These are phyloP conservation scores for Homarus americanus DNA, from an alignment of 1,140 invertebrate species.

Conservation along the genomic window DNA sequence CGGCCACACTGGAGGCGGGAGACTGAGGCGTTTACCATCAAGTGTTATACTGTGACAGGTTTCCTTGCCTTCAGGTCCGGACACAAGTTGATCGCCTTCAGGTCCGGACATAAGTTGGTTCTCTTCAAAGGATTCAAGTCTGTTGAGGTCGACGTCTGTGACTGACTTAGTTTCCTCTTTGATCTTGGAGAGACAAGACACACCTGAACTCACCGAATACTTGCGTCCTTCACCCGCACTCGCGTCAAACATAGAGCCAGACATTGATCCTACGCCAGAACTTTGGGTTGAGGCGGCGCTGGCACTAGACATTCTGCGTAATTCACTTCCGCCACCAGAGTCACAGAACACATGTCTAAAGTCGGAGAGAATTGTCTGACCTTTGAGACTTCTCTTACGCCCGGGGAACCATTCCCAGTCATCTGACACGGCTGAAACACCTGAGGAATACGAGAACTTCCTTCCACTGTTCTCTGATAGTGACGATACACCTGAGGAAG, in stretches of 20 bases:
- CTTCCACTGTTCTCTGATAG: slow-evolving; percentile 69
- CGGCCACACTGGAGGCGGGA: slow-evolving; percentile 71
- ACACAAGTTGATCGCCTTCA: too few species aligned
- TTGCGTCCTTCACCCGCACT: slow-evolving; percentile 53
- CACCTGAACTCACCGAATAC: slow-evolving; percentile 67
- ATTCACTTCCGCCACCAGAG: slow-evolving; percentile 11
- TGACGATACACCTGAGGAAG: slow-evolving; percentile 71
- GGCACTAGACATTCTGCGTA: slow-evolving; percentile 58
- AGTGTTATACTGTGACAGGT: slow-evolving; percentile 48
- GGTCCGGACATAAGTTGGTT: neutral
- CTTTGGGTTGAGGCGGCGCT: slow-evolving; percentile 50
- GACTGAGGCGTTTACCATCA: slow-evolving; percentile 52
- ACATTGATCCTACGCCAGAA: slow-evolving; percentile 66
- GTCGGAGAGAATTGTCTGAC: neutral
- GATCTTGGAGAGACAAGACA: slow-evolving; percentile 69
- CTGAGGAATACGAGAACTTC: slow-evolving; percentile 63
- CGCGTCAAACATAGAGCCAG: slow-evolving; percentile 20
- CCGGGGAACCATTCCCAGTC: slow-evolving; percentile 75
- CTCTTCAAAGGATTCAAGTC: slow-evolving; percentile 56
- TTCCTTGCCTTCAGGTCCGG: neutral
- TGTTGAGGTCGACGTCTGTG: slow-evolving; percentile 38
- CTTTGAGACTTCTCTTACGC: slow-evolving; percentile 57
- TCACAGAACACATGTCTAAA: too few species aligned
- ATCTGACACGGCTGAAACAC: slow-evolving; percentile 49
- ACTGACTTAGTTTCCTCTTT: slow-evolving; percentile 61